Percentiles rank a stretch among this genome's conserved stretches.
phyloP scores from a whole-genome alignment of 2,113 vertebrate species.

The Urocitellus parryii region DNA sequence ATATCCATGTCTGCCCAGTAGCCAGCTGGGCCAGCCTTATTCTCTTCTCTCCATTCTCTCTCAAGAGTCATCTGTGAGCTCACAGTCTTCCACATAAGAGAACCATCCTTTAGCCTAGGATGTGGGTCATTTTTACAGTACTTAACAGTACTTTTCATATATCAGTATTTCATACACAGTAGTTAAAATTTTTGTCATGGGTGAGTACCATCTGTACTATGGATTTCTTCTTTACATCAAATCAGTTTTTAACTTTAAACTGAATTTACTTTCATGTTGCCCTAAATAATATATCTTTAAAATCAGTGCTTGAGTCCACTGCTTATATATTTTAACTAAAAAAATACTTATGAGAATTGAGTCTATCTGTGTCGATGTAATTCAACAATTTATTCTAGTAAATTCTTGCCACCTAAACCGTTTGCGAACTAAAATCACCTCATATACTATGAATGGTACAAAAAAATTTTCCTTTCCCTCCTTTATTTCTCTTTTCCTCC shows the following conservation, averaged over 20 bases:
- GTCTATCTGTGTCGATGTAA: background rate
- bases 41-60: background rate
- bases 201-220: background rate
- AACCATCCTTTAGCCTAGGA: background rate
- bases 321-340: background rate
- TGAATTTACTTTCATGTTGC: background rate
- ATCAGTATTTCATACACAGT: background rate
- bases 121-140: background rate
- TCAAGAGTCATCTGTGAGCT: background rate
- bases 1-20: background rate
- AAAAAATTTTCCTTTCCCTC: too few species aligned
- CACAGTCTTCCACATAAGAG: background rate
- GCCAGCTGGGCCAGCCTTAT: background rate
- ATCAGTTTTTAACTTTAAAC: slow-evolving; percentile 26
- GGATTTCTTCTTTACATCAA: background rate
- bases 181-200: background rate
- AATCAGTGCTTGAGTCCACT: background rate
- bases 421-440: background rate
- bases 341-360: background rate
- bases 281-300: background rate
- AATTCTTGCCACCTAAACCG: background rate
- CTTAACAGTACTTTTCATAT: background rate
- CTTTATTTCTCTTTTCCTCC: too few species aligned
- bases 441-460: background rate
- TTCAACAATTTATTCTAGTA: background rate